These are phyloP conservation scores for Drosophila pectinifera DNA, from an alignment of 1,140 invertebrate genomes.

Conservation along the genomic window DNA sequence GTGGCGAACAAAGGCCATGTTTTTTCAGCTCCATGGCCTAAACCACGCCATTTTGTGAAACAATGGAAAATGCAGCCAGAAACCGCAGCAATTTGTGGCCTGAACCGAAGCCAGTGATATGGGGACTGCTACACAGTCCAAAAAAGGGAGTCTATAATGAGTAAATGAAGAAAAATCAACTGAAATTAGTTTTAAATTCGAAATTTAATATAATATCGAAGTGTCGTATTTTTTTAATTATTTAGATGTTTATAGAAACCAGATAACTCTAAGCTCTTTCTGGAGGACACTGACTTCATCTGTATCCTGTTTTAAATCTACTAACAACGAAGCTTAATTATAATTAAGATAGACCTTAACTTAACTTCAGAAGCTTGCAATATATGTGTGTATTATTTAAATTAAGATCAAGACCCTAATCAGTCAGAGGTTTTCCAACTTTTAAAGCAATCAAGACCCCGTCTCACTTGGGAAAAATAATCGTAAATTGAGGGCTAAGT, in stretches of 20 bases:
- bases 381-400: too few relatives aligned
- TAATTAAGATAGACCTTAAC: too few relatives aligned
- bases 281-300: too few relatives aligned
- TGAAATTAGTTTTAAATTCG: too few relatives aligned
- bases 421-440: background rate
- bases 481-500: background rate
- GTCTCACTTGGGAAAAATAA: background rate
- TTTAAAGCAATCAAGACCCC: background rate
- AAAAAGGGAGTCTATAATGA: background rate
- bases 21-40: constrained; percentile 25
- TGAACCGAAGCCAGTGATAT: constrained; percentile 42
- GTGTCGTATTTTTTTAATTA: too few relatives aligned
- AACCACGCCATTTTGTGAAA: constrained; percentile 74
- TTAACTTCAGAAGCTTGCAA: too few relatives aligned
- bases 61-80: constrained; percentile 75
- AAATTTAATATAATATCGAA: too few relatives aligned
- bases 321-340: too few relatives aligned
- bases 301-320: too few relatives aligned
- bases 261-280: too few relatives aligned
- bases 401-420: background rate
- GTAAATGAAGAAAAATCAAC: too few relatives aligned
- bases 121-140: constrained; percentile 8
- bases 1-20: constrained; percentile 50
- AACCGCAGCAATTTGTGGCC: constrained; percentile 77
- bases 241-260: too few relatives aligned